phyloP scores from a whole-genome alignment of 1,140 invertebrate species.

The Pogonognathellus flavescens region DNA sequence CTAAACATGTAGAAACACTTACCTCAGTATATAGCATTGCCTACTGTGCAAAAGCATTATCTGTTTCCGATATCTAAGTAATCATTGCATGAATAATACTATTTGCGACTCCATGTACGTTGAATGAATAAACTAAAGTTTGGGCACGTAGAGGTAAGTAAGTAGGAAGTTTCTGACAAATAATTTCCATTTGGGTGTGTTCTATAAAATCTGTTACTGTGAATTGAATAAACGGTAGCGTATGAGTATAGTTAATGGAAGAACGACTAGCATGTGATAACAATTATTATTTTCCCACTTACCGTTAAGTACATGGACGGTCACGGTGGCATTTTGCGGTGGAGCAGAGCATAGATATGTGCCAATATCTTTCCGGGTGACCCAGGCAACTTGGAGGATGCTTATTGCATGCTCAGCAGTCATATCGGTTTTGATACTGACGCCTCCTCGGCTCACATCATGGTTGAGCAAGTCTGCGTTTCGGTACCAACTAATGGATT shows the following conservation, averaged over 20 bases:
- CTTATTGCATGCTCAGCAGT: conserved; percentile 82
- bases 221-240: neutral
- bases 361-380: conserved; percentile 81
- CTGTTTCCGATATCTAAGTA: too few species aligned
- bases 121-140: conserved; percentile 9
- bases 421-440: conserved; percentile 81
- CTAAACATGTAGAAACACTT: too few species aligned
- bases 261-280: neutral
- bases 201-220: neutral
- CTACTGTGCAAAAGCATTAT: too few species aligned
- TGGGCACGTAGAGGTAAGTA: neutral
- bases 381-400: conserved; percentile 80
- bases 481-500: conserved; percentile 64
- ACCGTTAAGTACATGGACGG: conserved; percentile 83
- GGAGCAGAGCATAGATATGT: conserved; percentile 65
- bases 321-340: conserved; percentile 73
- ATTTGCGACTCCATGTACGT: too few species aligned
- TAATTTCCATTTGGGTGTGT: conserved; percentile 23
- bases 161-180: conserved; percentile 5
- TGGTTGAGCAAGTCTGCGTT: conserved; percentile 66
- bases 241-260: neutral
- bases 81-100: too few species aligned
- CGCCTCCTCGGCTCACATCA: conserved; percentile 65
- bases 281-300: conserved; percentile 67
- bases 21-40: too few species aligned